Conservation (phyloP, 2,888 invertebrate genomes). For the Hyles lineata region DNA sequence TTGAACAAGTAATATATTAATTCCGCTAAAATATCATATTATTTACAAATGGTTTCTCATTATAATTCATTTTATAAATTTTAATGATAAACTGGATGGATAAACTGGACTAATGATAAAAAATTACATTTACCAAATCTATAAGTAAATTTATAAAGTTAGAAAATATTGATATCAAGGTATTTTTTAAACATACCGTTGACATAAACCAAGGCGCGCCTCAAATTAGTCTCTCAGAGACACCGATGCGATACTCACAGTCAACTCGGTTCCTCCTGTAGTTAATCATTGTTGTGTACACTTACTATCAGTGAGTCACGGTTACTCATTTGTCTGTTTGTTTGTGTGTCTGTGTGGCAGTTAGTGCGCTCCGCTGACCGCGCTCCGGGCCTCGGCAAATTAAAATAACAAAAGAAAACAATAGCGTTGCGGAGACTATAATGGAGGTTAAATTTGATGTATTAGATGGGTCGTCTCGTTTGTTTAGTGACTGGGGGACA, state of each 20-base stretch:
- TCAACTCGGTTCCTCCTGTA: background rate
- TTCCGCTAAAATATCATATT: no score
- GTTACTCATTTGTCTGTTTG: slow-evolving; percentile 21
- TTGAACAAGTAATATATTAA: no score
- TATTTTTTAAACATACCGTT: no score
- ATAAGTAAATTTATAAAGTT: no score
- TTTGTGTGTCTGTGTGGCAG: background rate
- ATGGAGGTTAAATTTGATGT: background rate
- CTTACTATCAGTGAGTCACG: slow-evolving; percentile 32
- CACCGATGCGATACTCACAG: background rate
- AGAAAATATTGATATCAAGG: no score
- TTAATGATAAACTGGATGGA: no score
- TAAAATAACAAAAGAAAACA: slow-evolving; percentile 6
- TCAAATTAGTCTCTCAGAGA: background rate
- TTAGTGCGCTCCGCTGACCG: background rate
- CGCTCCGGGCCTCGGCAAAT: background rate
- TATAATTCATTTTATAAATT: no score
- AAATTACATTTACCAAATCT: no score
- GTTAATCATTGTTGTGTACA: slow-evolving; percentile 27
- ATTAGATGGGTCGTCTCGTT: slow-evolving; percentile 9
- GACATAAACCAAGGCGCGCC: no score
- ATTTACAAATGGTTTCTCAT: no score
- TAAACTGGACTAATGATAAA: no score
- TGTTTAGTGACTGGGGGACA: no score
- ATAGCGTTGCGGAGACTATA: background rate